Evolutionary conservation across 1,140 invertebrate species (phyloP).

Genomic region (Lepidurus couesii): DNA sequence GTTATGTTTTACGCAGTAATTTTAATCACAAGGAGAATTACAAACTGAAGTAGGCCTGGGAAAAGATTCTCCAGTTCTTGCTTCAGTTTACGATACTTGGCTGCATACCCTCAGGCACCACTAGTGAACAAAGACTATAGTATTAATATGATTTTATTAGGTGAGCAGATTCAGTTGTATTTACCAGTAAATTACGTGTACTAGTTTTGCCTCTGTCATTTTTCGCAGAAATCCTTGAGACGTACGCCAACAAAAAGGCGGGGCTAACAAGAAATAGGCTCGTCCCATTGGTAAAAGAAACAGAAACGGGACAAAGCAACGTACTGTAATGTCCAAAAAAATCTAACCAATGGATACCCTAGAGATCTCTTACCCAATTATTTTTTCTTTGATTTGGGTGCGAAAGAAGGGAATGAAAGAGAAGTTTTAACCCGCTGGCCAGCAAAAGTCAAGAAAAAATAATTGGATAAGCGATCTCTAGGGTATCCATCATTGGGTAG

Average conservation of each 20-base stretch:
- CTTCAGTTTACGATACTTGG: conserved; percentile 36
- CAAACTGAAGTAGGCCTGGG: conserved; percentile 12
- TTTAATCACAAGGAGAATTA: neutral
- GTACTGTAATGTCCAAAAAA: no score
- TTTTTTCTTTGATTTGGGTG: no score
- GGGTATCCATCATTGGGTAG: no score
- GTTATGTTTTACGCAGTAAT: neutral
- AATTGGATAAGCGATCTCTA: no score
- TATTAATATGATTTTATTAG: neutral
- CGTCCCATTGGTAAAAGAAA: no score
- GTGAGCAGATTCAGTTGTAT: neutral
- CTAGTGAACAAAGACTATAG: conserved; percentile 33
- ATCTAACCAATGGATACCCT: no score
- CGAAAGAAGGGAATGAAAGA: no score
- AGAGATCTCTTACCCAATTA: no score
- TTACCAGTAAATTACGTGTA: conserved; percentile 37
- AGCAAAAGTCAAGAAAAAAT: no score
- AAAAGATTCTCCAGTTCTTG: conserved; percentile 34
- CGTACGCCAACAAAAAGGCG: neutral
- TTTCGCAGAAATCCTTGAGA: neutral
- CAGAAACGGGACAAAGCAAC: no score
- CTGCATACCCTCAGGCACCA: conserved; percentile 36
- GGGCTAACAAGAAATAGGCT: no score
- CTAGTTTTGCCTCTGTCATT: neutral
- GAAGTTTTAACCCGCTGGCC: no score